These are phyloP conservation scores for Heliconius ismenius DNA, from an alignment of 2,888 invertebrate species.

Conservation along the genomic window DNA sequence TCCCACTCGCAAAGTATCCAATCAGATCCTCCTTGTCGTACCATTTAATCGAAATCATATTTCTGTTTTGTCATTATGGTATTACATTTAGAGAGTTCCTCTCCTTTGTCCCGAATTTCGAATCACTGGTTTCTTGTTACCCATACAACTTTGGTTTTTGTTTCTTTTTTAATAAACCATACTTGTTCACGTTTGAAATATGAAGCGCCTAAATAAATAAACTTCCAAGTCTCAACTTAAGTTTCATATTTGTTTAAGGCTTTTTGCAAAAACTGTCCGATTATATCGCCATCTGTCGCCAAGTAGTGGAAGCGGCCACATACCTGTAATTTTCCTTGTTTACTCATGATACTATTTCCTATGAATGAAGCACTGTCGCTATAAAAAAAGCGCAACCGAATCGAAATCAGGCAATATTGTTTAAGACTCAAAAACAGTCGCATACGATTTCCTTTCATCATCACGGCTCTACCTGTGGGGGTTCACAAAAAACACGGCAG, in stretches of 20 bases:
- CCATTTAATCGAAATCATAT: slow-evolving; percentile 81
- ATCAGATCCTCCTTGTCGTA: slow-evolving; percentile 64
- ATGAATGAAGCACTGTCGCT: slow-evolving; percentile 66
- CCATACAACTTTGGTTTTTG: slow-evolving; percentile 68
- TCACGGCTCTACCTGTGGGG: slow-evolving; percentile 75
- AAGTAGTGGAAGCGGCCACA: slow-evolving; percentile 60
- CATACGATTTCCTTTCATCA: slow-evolving; percentile 78
- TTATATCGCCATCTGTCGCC: slow-evolving; percentile 67
- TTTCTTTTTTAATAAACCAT: slow-evolving; percentile 65
- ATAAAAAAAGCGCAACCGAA: slow-evolving; percentile 74
- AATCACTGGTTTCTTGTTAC: slow-evolving; percentile 79
- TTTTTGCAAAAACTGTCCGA: slow-evolving; percentile 45
- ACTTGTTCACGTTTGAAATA: slow-evolving; percentile 57
- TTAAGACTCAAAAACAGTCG: slow-evolving; percentile 76
- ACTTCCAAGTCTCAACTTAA: slow-evolving; percentile 38
- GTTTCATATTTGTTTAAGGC: slow-evolving; percentile 45
- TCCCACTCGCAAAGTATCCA: slow-evolving; percentile 59
- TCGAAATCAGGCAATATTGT: slow-evolving; percentile 77
- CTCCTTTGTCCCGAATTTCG: slow-evolving; percentile 76
- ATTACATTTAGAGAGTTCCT: slow-evolving; percentile 78
- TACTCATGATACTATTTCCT: slow-evolving; percentile 58
- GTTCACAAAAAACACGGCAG: slow-evolving; percentile 79
- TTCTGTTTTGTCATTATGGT: slow-evolving; percentile 82
- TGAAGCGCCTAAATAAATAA: slow-evolving; percentile 53
- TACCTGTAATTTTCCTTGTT: slow-evolving; percentile 57